Conservation (phyloP, 2,113 vertebrate genomes). For the Bujurquina vittata region DNA sequence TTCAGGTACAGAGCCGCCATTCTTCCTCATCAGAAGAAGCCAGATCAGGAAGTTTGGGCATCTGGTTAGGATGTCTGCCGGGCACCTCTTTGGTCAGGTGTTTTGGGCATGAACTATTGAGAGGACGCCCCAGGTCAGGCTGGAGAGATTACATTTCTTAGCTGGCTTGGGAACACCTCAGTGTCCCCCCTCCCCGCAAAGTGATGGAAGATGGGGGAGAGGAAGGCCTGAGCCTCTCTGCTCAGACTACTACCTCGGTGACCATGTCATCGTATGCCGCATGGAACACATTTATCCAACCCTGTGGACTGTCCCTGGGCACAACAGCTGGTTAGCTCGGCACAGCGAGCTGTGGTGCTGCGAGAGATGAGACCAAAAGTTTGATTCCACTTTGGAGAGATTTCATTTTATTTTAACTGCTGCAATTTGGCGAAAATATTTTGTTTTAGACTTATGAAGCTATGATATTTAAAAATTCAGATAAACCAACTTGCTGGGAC, state of each 20-base stretch:
- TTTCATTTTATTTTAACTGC: neutral
- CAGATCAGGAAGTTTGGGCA: neutral
- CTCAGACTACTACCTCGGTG: neutral
- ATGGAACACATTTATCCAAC: neutral
- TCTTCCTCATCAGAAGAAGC: neutral
- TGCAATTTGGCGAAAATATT: neutral
- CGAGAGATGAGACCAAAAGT: neutral
- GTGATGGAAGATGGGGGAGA: neutral
- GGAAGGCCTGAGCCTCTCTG: neutral
- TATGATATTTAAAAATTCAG: neutral
- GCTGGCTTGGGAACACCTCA: neutral
- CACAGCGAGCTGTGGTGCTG: neutral
- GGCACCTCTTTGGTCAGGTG: neutral
- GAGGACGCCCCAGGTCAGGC: neutral
- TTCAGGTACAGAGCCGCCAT: neutral
- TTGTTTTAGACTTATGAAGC: neutral
- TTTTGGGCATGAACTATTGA: neutral
- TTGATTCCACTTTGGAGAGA: neutral
- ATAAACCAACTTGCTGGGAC: neutral
- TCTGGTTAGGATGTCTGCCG: neutral
- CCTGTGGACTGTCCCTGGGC: neutral
- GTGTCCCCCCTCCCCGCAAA: neutral
- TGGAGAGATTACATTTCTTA: neutral
- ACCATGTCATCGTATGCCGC: neutral
- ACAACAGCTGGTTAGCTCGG: neutral